Percentiles rank a stretch among this genome's conserved stretches.
Evolutionary conservation across 2,888 invertebrate species (phyloP).

Genomic region (Caenorhabditis sp.): DNA sequence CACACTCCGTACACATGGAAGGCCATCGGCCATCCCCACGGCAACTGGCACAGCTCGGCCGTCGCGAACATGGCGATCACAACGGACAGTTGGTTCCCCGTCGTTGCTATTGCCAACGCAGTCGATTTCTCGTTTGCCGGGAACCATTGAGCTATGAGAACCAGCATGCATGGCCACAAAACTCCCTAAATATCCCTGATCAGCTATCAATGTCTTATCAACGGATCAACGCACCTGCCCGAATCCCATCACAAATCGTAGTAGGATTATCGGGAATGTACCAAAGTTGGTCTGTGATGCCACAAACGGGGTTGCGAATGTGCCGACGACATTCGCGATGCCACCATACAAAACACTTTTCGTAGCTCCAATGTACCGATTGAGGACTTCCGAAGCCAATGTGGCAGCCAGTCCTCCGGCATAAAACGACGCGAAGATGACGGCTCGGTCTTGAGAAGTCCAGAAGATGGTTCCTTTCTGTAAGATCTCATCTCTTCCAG

Average conservation of each 20-base stretch:
- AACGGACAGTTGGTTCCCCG: constrained; percentile 82
- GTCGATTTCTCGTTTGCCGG: constrained; percentile 80
- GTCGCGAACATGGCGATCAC: constrained; percentile 81
- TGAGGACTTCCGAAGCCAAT: constrained; percentile 68
- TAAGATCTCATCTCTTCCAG: constrained; percentile 33
- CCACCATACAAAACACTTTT: constrained; percentile 79
- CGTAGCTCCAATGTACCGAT: constrained; percentile 72
- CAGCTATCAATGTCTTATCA: constrained; percentile 3
- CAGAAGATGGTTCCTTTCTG: constrained; percentile 78
- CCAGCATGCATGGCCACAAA: constrained; percentile 82
- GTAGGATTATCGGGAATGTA: constrained; percentile 70
- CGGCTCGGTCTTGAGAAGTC: constrained; percentile 76
- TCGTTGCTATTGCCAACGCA: constrained; percentile 80
- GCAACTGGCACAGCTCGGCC: constrained; percentile 81
- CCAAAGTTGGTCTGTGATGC: constrained; percentile 74
- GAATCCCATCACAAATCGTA: constrained; percentile 82
- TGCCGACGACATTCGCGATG: constrained; percentile 78
- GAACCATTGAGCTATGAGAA: constrained; percentile 81
- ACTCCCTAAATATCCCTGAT: constrained; percentile 75
- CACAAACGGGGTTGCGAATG: constrained; percentile 77
- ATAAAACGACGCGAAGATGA: constrained; percentile 80
- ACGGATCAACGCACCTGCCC: constrained; percentile 73
- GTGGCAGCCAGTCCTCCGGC: constrained; percentile 71
- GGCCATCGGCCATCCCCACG: constrained; percentile 82
- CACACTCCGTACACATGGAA: constrained; percentile 80